These are phyloP conservation scores for Lucilia sericata DNA, from an alignment of 1,140 invertebrate species.

Conservation along the genomic window DNA sequence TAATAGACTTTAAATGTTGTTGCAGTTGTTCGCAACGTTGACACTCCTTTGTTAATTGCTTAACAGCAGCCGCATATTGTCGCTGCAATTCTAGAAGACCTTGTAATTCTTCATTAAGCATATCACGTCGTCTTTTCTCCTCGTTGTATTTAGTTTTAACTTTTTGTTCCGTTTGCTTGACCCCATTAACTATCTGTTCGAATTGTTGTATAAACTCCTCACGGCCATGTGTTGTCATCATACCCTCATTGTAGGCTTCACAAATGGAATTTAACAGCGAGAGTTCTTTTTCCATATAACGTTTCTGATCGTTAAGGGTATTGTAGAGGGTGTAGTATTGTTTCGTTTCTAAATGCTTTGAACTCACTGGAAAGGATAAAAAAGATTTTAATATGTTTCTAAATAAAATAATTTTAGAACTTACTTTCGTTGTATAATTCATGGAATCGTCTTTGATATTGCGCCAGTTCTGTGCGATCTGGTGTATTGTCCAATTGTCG, in stretches of 20 bases:
- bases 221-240: constrained; percentile 76
- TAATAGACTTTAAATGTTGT: constrained; percentile 65
- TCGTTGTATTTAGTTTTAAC: constrained; percentile 75
- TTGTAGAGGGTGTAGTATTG: constrained; percentile 98
- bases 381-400: not conserved
- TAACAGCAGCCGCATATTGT: constrained; percentile 86
- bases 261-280: constrained; percentile 93
- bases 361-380: constrained; percentile 78
- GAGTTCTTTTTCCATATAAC: constrained; percentile 92
- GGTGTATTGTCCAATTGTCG: constrained; percentile 92
- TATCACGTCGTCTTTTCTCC: constrained; percentile 80
- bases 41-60: constrained; percentile 82
- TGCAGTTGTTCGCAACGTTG: constrained; percentile 75
- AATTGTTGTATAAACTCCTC: constrained; percentile 92
- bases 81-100: constrained; percentile 84
- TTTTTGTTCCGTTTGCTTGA: constrained; percentile 85
- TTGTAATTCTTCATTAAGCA: constrained; percentile 78
- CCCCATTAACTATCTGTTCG: constrained; percentile 86
- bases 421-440: constrained; percentile 96
- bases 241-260: constrained; percentile 89
- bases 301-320: constrained; percentile 92
- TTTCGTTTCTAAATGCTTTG: constrained; percentile 96
- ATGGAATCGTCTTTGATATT: constrained; percentile 95
- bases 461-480: constrained; percentile 89
- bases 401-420: constrained; percentile 39